These are phyloP conservation scores for Eustalomyia histrio DNA, from an alignment of 2,888 invertebrate species.

Conservation along the genomic window DNA sequence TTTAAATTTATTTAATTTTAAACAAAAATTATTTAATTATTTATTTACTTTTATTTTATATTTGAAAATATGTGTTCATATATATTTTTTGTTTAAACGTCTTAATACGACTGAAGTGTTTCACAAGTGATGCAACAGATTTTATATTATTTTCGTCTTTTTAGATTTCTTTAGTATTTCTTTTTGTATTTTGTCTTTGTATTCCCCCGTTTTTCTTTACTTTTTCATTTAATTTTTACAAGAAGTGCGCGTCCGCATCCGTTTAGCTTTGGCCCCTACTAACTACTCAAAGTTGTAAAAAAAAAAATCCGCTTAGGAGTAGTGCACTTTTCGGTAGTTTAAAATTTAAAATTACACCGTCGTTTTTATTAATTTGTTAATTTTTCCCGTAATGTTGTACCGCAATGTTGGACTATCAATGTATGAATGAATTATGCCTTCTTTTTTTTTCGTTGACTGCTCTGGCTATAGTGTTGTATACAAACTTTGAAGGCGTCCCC, in stretches of 20 bases:
- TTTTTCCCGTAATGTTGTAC: slow-evolving; percentile 56
- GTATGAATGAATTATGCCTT: slow-evolving; percentile 66
- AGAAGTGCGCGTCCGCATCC: slow-evolving; percentile 72
- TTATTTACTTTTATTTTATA: slow-evolving; percentile 45
- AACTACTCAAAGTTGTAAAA: slow-evolving; percentile 40
- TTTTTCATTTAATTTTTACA: slow-evolving; percentile 69
- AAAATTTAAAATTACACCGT: slow-evolving; percentile 23
- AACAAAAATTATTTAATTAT: slow-evolving; percentile 30
- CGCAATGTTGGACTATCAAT: slow-evolving; percentile 64
- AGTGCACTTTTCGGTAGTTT: slow-evolving; percentile 41
- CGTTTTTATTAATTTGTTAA: slow-evolving; percentile 25
- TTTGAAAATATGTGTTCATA: slow-evolving; percentile 13
- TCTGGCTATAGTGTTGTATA: slow-evolving; percentile 60
- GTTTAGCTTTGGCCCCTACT: slow-evolving; percentile 66
- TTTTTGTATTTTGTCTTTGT: slow-evolving; percentile 64
- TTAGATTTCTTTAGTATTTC: slow-evolving; percentile 36
- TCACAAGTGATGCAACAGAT: slow-evolving; percentile 80
- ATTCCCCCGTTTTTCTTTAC: slow-evolving; percentile 47
- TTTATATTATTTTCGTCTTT: slow-evolving; percentile 73
- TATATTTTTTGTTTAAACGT: slow-evolving; percentile 64
- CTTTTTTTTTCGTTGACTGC: slow-evolving; percentile 57
- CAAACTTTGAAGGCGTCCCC: slow-evolving; percentile 64
- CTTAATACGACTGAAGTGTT: slow-evolving; percentile 80
- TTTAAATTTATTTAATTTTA: slow-evolving; percentile 30
- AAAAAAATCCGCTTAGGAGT: slow-evolving; percentile 1